Percentiles rank a stretch among this genome's conserved stretches.
Conservation (phyloP, 2,888 invertebrate genomes). For the Dasypogon diadema region DNA sequence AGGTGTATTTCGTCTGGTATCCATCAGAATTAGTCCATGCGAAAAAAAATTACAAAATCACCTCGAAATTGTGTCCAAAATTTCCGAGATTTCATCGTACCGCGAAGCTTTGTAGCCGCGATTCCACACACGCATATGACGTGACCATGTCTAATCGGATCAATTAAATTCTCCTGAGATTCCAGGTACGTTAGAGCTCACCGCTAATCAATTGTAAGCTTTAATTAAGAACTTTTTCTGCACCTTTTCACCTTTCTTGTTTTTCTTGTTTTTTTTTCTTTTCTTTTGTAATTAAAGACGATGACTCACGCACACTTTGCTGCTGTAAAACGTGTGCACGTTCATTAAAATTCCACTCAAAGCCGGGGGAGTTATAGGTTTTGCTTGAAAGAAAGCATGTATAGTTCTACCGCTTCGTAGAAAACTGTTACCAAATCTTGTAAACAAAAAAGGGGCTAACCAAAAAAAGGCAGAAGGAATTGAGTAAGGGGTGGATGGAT, state of each 20-base stretch:
- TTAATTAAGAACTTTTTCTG: conserved; percentile 27
- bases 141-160: conserved; percentile 6
- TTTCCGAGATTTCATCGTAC: too few species aligned
- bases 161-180: conserved; percentile 17
- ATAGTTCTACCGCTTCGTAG: neutral
- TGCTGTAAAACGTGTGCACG: neutral
- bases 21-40: too few species aligned
- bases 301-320: conserved; percentile 29
- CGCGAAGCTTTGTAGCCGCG: too few species aligned
- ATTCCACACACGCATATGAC: too few species aligned
- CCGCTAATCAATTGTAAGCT: conserved; percentile 12
- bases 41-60: too few species aligned
- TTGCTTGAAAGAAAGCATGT: neutral
- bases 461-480: neutral
- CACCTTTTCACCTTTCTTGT: neutral
- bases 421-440: neutral
- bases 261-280: neutral
- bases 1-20: too few species aligned
- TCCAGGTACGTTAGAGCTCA: neutral
- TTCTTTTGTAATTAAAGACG: neutral
- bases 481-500: neutral
- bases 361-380: neutral
- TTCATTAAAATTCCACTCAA: conserved; percentile 3
- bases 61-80: too few species aligned
- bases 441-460: neutral